Evolutionary conservation across 2,113 vertebrate species (phyloP), one percentile per base, ranked within the genome.

Genomic region (Morone chrysops): DNA sequence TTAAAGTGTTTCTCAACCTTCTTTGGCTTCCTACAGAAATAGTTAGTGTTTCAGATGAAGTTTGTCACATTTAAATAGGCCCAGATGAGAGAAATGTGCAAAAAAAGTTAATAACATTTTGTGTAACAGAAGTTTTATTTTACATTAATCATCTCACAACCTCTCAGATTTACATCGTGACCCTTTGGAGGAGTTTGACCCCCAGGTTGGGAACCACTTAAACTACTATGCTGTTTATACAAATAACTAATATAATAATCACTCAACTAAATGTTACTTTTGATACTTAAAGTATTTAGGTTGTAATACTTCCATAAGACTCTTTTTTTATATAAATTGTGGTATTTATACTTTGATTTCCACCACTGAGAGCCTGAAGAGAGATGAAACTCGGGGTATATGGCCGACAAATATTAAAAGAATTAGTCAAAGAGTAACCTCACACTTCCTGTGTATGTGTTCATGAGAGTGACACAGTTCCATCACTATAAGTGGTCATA

Each of bases 161-260:
- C 51, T 6, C n/a, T 83, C 41, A 51, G 53, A 71, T 77, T 71
- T 77, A 66, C 60, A 36, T 36, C 0, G 2, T 53, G 71, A 70
- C 56, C 66, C 62, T 36, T 17, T 20, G 6, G 59, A 83, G n/a
- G 41, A 20, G 3, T 8, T 4, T 1, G 40, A 20, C 48, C 80
- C 36, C 4, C 2, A 17, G 4, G 20, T 40, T 71, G 57, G 20
- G 17, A 54, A 62, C 17, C n/a, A 45, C 36, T 17, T 59, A 40
- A 54, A 60, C 17, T 7, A 7, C 17, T 6, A 38, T 9, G 31
- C 59, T 38, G 31, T 0, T 36, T 51, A 51, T 6, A 1, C 1
- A n/a, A 41, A 9, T 11, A 20, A 11, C 47, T 67, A 4, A 20
- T 65, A 14, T 66, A 45, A 13, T 47, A 36, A 1, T 25, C 17